These are phyloP conservation scores for Acrobasis repandana DNA, from an alignment of 2,888 invertebrate genomes.

Conservation along the genomic window DNA sequence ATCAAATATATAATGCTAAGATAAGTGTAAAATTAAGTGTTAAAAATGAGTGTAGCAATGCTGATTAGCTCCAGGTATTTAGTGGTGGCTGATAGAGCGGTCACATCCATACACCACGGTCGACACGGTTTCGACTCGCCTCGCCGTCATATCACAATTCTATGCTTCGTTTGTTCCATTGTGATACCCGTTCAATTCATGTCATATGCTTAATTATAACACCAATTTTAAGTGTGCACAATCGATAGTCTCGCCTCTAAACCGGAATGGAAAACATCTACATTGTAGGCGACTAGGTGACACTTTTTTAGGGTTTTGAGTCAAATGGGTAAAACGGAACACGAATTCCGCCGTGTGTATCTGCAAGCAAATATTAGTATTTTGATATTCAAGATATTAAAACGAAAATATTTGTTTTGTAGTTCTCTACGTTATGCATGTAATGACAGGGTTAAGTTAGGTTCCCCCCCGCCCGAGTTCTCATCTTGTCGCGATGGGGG, in stretches of 20 bases:
- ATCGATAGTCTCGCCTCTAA: constrained; percentile 61
- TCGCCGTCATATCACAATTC: constrained; percentile 76
- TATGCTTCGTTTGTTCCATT: constrained; percentile 78
- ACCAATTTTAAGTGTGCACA: constrained; percentile 66
- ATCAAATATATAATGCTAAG: constrained; percentile 73
- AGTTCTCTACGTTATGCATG: too few species aligned
- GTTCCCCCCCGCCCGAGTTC: too few species aligned
- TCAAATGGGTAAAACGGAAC: too few species aligned
- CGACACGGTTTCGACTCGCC: constrained; percentile 70
- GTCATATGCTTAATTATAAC: constrained; percentile 80
- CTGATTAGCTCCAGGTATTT: constrained; percentile 82
- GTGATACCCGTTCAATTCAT: constrained; percentile 74
- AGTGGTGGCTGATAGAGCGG: constrained; percentile 71
- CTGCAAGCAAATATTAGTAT: too few species aligned
- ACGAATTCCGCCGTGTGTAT: too few species aligned
- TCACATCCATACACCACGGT: constrained; percentile 68
- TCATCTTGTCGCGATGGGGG: too few species aligned
- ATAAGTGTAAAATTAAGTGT: constrained; percentile 82
- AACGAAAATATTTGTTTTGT: too few species aligned
- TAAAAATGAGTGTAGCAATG: constrained; percentile 82
- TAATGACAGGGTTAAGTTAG: too few species aligned
- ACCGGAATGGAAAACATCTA: constrained; percentile 40
- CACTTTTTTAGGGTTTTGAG: constrained; percentile 5
- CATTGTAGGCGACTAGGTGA: constrained; percentile 18
- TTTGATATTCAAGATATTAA: too few species aligned